These are phyloP conservation scores for Chalcosyrphus nemorum DNA, from an alignment of 2,888 invertebrate species.

Conservation along the genomic window DNA sequence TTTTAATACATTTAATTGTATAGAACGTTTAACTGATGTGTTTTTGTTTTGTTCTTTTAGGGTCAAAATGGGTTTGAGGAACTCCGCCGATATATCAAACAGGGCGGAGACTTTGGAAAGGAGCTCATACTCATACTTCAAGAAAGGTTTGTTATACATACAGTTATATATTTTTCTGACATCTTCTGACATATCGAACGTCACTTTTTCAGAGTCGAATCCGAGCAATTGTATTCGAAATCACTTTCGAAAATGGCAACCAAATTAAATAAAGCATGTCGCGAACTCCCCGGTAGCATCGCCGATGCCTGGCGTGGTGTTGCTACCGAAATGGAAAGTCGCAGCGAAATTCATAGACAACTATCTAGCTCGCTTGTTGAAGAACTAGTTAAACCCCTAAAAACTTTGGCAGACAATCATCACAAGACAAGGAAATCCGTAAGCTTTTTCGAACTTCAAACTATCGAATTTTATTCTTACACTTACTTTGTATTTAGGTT, in stretches of 20 bases:
- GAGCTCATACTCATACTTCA: constrained; percentile 94
- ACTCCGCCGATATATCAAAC: constrained; percentile 94
- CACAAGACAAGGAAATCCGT: constrained; percentile 88
- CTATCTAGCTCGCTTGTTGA: constrained; percentile 91
- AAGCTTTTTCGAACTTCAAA: too few species aligned
- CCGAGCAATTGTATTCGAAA: constrained; percentile 95
- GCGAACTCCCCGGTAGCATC: constrained; percentile 89
- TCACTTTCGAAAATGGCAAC: constrained; percentile 92
- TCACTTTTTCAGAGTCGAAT: constrained; percentile 88
- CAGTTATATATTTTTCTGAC: too few species aligned
- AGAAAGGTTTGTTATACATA: constrained; percentile 88
- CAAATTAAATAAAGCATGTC: constrained; percentile 92
- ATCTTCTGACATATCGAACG: neutral
- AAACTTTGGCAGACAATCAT: constrained; percentile 87
- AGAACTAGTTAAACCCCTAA: constrained; percentile 94
- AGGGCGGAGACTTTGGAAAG: constrained; percentile 97
- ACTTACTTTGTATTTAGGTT: constrained; percentile 82
- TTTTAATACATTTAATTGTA: neutral
- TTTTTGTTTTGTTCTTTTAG: constrained; percentile 84
- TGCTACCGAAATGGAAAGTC: constrained; percentile 95
- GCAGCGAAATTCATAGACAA: constrained; percentile 94
- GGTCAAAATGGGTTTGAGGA: constrained; percentile 97
- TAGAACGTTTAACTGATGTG: neutral
- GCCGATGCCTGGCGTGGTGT: constrained; percentile 96
- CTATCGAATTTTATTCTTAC: neutral